Base-by-base conservation (phyloP, 2,888 invertebrate species). In the Cephalotes varians region DNA sequence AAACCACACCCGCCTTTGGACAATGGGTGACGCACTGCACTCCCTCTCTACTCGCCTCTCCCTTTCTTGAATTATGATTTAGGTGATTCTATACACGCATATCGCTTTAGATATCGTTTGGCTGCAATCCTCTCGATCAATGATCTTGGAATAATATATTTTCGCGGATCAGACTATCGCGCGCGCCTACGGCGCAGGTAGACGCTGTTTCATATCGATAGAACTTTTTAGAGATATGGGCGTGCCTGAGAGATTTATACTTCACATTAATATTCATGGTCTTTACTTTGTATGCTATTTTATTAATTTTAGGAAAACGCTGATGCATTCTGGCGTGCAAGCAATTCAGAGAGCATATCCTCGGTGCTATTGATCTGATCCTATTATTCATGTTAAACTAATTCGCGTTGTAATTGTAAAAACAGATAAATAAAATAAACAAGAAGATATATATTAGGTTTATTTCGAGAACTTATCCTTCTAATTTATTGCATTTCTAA, bases 11-110 rank as follows among this genome's bases (percentile, higher is more conserved):
- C 91, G 91, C 85, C 87, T 88, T 89, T 88, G 91, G 91, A 92
- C 93, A 93, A 93, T 92, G 92, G 91, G 89, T 93, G 92, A 93
- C 92, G 91, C 91, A 91, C 92, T 91, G 87, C 91, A 86, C 86
- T 85, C 86, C 87, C 86, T 77, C 80, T 85, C 87, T 74, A 86
- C 87, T 87, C 86, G 82, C 85, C 87, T 81, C 88, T 85, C 83
- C 85, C 85, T 86, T 90, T 88, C 85, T 87, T 93, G 92, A 93
- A 91, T 93, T 93, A 93, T 92, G 91, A 85, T 88, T 91, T 89
- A 89, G 88, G 84, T 88, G 89, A 90, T 89, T 88, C 82, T 86
- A 86, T 80, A 62, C 83, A 76, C 37, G 28, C 37, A 54, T 76
- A 74, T 87, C 86, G 88, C 88, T 92, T 88, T 88, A 90, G 91